Base-by-base conservation (phyloP, 2,888 invertebrate species). In the Ganaspis brasiliensis region DNA sequence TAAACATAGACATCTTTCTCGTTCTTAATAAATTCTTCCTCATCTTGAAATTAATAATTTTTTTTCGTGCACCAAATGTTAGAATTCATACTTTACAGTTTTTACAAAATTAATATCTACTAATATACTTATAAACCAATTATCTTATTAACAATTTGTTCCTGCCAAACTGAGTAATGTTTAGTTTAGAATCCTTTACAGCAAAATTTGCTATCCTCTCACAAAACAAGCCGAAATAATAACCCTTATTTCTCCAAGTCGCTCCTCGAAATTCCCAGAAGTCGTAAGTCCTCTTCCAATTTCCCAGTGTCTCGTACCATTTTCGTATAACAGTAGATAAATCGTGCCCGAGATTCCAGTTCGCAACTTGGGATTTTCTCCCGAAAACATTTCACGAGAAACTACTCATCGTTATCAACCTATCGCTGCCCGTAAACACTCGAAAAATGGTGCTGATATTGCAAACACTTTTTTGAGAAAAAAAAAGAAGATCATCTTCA, bases 341-440 rank as follows among this genome's bases (percentile, higher is more conserved):
- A 31, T 57, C 26, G 31, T 16, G 57, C n/a, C 2, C 26, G 9
- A 16, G n/a, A 57, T 31, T 57, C 31, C 24, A 1, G 14, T 57
- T 31, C n/a, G 31, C n/a, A 57, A 26, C 5, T 57, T n/a, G 24
- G 24, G 26, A 57, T 26, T 57, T 57, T n/a, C 26, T n/a, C n/a
- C 8, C 31, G 26, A 57, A 57, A 57, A 12, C n/a, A n/a, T 31
- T 26, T 26, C 8, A n/a, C 1, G 26, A 12, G 26, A 57, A 57
- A 57, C 24, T 57, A 26, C 57, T 57, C 26, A 24, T 57, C 57
- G 57, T 31, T 57, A 57, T 57, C 57, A 57, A 57, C 24, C 26
- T 57, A 57, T 57, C 57, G 57, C 57, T 26, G 0, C 57, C 57
- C 57, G 57, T 57, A 57, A 57, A 57, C 57, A 57, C 57, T 57